phyloP scores from a whole-genome alignment of 1,140 invertebrate genomes.

The Neuroterus valhalla region DNA sequence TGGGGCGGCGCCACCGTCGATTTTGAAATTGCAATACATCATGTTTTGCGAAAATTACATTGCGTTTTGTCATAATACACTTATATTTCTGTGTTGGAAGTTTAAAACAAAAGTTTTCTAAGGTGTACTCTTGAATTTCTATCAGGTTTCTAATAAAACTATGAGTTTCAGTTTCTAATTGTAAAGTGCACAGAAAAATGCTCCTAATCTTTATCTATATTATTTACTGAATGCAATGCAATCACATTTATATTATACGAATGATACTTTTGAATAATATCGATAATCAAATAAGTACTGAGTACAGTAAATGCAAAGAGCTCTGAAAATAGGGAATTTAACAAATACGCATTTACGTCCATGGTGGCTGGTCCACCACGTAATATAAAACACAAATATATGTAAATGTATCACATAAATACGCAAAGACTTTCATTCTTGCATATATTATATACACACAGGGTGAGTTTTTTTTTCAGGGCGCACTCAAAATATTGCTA shows the following conservation, averaged over 20 bases:
- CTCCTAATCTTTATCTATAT: too few relatives aligned
- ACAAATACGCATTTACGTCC: constrained; percentile 41
- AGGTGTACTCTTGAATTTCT: too few relatives aligned
- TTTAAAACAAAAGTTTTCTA: too few relatives aligned
- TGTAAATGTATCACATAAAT: constrained; percentile 45
- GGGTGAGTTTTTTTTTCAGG: background rate
- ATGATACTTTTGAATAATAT: constrained; percentile 34
- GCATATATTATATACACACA: constrained; percentile 39
- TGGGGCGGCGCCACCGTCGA: too few relatives aligned
- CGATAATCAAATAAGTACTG: constrained; percentile 38
- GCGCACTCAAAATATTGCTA: constrained; percentile 30
- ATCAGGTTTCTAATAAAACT: too few relatives aligned
- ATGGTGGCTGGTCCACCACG: constrained; percentile 54
- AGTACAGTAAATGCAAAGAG: constrained; percentile 21
- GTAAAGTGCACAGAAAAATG: too few relatives aligned
- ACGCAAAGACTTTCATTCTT: constrained; percentile 47
- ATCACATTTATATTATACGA: constrained; percentile 31
- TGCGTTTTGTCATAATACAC: too few relatives aligned
- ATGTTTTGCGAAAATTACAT: too few relatives aligned
- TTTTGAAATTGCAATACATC: too few relatives aligned
- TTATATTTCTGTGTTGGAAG: too few relatives aligned
- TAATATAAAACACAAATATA: constrained; percentile 48
- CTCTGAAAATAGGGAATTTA: background rate
- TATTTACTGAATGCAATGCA: background rate
- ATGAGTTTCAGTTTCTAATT: too few relatives aligned